A percentile compares a stretch with the other conserved stretches of the same genome.
These are phyloP conservation scores for Ranitomeya variabilis DNA, from an alignment of 2,113 vertebrate species.

Conservation along the genomic window DNA sequence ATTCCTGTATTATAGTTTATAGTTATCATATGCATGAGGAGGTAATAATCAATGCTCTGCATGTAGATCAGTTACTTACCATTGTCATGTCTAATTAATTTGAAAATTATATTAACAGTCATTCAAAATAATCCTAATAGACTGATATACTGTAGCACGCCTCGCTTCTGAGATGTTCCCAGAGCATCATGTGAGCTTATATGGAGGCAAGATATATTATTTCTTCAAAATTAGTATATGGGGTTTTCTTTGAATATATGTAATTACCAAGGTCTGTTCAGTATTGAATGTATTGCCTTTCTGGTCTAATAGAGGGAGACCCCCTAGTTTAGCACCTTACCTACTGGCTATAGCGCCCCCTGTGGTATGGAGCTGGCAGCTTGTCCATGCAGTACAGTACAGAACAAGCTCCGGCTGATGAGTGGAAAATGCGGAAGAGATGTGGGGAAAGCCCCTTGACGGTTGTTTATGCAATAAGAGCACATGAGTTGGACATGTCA, in stretches of 20 bases:
- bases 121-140: slow-evolving; percentile 19
- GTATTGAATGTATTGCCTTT: too few relatives aligned
- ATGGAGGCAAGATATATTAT: too few relatives aligned
- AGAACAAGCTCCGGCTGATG: neutral
- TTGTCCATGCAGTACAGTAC: too few relatives aligned
- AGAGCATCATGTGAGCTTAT: too few relatives aligned
- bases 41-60: neutral
- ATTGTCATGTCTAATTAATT: neutral
- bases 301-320: too few relatives aligned
- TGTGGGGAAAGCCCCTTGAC: neutral
- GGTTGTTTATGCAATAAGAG: neutral
- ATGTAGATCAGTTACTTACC: neutral
- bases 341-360: too few relatives aligned
- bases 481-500: neutral
- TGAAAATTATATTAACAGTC: neutral
- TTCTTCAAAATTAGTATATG: too few relatives aligned
- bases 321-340: too few relatives aligned
- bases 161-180: neutral
- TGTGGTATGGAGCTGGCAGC: too few relatives aligned
- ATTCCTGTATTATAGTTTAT: slow-evolving; percentile 47
- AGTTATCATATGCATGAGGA: neutral
- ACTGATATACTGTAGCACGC: neutral
- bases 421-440: neutral
- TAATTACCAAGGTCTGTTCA: too few relatives aligned
- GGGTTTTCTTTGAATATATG: too few relatives aligned